phyloP scores from a whole-genome alignment of 2,888 invertebrate species.

The Tethea ocularis region DNA sequence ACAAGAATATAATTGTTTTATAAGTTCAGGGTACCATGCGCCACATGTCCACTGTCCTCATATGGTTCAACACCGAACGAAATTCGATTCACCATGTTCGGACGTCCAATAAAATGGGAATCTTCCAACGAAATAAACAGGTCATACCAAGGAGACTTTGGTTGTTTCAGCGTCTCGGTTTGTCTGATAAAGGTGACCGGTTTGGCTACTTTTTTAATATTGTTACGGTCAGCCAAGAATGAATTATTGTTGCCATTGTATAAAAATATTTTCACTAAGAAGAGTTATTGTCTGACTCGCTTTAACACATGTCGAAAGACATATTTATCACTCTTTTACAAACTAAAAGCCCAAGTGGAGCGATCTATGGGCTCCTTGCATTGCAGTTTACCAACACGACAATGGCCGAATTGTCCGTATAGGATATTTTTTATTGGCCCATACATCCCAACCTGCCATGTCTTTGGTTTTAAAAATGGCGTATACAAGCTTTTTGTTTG shows the following conservation, averaged over 20 bases:
- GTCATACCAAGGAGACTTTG: no score
- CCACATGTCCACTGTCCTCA: no score
- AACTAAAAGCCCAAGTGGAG: conserved; percentile 79
- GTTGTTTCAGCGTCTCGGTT: no score
- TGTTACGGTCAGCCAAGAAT: no score
- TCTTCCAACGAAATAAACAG: no score
- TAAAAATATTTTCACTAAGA: conserved; percentile 48
- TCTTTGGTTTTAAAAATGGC: conserved; percentile 86
- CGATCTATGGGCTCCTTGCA: conserved; percentile 82
- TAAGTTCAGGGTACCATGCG: no score
- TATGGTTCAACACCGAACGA: no score
- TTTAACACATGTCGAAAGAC: conserved; percentile 77
- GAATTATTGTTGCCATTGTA: conserved; percentile 51
- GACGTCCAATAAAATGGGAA: no score
- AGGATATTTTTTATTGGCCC: conserved; percentile 83
- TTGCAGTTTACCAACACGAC: conserved; percentile 84
- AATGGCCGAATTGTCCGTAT: conserved; percentile 82
- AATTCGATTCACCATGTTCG: no score
- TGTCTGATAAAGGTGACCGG: no score
- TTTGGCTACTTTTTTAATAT: no score
- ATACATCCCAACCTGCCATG: conserved; percentile 81
- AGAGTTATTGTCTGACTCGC: conserved; percentile 73
- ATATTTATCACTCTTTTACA: conserved; percentile 82
- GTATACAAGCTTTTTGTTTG: conserved; percentile 86
- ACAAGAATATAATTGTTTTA: no score